Evolutionary conservation across 2,888 invertebrate species (phyloP).

Genomic region (Leucophenga maculata): DNA sequence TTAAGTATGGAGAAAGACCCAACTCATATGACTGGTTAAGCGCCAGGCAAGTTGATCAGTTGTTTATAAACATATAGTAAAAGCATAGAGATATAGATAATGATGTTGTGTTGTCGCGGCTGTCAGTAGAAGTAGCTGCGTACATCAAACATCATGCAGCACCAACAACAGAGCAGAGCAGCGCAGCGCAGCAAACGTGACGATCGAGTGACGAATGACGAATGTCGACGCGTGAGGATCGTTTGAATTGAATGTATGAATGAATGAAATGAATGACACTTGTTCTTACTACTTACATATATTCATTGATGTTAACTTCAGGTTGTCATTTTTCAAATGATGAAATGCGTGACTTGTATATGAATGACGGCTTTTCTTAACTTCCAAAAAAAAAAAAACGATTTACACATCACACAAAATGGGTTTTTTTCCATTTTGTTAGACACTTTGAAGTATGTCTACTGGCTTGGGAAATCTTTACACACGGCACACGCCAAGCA

Average conservation of each 20-base stretch:
- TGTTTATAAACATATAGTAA: no score
- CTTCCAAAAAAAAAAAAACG: background rate
- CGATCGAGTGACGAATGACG: conserved; percentile 39
- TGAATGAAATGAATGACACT: conserved; percentile 36
- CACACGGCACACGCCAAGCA: background rate
- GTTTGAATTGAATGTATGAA: conserved; percentile 2
- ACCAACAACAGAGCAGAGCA: no score
- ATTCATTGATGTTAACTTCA: background rate
- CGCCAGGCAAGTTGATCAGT: conserved; percentile 35
- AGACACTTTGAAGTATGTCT: no score
- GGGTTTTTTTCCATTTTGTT: no score
- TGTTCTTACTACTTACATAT: conserved; percentile 31
- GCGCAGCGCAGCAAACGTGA: background rate
- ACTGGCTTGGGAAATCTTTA: no score
- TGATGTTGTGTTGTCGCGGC: conserved; percentile 59
- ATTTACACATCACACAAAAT: background rate
- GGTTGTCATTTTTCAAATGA: conserved; percentile 1
- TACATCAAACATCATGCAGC: conserved; percentile 12
- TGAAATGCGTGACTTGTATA: background rate
- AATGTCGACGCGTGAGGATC: conserved; percentile 36
- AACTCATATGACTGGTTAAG: background rate
- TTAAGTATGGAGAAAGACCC: conserved; percentile 6
- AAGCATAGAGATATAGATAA: conserved; percentile 46
- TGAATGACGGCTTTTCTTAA: no score
- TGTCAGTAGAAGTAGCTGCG: conserved; percentile 45